These are phyloP conservation scores for Unio pictorum DNA, from an alignment of 2,888 invertebrate genomes.

Conservation along the genomic window DNA sequence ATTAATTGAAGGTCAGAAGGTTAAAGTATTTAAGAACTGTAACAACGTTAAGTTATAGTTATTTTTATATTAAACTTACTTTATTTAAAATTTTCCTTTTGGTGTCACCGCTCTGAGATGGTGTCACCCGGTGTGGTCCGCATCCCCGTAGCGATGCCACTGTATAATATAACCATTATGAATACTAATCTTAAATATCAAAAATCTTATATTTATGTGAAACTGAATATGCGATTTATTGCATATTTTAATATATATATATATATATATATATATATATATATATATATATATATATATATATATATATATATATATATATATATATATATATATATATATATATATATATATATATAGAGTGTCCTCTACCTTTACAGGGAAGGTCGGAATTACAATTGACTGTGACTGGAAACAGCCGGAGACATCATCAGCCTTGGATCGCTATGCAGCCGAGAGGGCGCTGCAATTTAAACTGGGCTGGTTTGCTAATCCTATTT, in stretches of 20 bases:
- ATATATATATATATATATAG: not conserved
- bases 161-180: too few species aligned
- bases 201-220: too few species aligned
- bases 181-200: too few species aligned
- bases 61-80: too few species aligned
- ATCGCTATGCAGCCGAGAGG: constrained; percentile 53
- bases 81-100: too few species aligned
- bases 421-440: constrained; percentile 29
- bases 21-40: too few species aligned
- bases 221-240: not conserved
- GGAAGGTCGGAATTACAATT: constrained; percentile 52
- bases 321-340: not conserved
- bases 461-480: constrained; percentile 64
- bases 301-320: not conserved
- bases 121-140: too few species aligned
- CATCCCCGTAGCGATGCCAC: too few species aligned
- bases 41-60: too few species aligned
- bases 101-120: too few species aligned
- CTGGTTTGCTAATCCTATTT: constrained; percentile 68
- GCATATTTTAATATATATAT: not conserved
- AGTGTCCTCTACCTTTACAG: constrained; percentile 15
- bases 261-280: not conserved
- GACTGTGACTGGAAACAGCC: constrained; percentile 64
- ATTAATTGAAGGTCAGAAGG: too few species aligned
- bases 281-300: not conserved